These are phyloP conservation scores for Danaus melanippus DNA, from an alignment of 1,140 invertebrate species.

Conservation along the genomic window DNA sequence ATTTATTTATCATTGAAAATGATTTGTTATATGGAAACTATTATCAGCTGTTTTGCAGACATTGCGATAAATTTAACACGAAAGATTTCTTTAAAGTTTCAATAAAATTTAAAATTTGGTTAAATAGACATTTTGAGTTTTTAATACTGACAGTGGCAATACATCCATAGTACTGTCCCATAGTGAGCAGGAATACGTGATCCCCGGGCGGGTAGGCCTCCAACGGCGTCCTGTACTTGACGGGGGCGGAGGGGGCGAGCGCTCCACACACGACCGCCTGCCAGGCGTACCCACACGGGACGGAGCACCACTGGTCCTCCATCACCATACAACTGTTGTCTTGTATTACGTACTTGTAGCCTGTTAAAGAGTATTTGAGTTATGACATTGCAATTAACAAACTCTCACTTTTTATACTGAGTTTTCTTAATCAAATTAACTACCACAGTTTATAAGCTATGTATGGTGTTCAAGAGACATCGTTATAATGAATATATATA, in stretches of 20 bases:
- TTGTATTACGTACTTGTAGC: slow-evolving; percentile 57
- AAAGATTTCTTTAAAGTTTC: too few relatives aligned
- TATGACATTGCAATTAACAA: background rate
- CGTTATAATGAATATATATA: too few relatives aligned
- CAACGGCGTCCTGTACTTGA: slow-evolving; percentile 66
- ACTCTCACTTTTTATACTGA: too few relatives aligned
- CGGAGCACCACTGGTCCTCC: slow-evolving; percentile 79
- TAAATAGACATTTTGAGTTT: too few relatives aligned
- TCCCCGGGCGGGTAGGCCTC: slow-evolving; percentile 81
- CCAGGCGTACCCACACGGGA: slow-evolving; percentile 75
- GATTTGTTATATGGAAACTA: too few relatives aligned
- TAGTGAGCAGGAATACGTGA: slow-evolving; percentile 83
- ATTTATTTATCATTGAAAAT: too few relatives aligned
- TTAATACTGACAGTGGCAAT: slow-evolving; percentile 76
- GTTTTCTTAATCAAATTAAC: too few relatives aligned
- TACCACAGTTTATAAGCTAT: too few relatives aligned
- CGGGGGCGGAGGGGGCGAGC: slow-evolving; percentile 59
- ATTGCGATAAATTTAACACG: too few relatives aligned
- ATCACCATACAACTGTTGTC: slow-evolving; percentile 74
- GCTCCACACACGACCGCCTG: slow-evolving; percentile 77
- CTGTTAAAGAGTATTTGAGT: slow-evolving; percentile 23
- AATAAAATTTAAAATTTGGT: too few relatives aligned
- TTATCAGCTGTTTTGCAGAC: too few relatives aligned
- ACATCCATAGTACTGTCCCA: slow-evolving; percentile 83
- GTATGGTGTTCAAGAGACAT: too few relatives aligned